Evolutionary conservation across 1,140 invertebrate genomes (phyloP).

Genomic region (Drosophila pruinosa): DNA sequence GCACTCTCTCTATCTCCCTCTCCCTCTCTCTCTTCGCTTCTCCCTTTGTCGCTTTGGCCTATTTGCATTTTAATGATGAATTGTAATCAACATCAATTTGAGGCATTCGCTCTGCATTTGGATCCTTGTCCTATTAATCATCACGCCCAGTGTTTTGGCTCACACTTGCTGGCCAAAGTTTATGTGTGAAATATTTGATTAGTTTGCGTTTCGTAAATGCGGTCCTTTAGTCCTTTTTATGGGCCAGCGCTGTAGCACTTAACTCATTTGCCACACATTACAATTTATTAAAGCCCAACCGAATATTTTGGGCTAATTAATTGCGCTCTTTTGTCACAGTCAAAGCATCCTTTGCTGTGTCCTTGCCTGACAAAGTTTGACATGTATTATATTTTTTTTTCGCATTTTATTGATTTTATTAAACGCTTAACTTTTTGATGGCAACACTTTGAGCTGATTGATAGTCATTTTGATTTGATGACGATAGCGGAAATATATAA

Average conservation of each 20-base stretch:
- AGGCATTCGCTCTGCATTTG: conserved; percentile 3
- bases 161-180: not conserved
- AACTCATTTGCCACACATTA: not conserved
- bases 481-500: too few relatives aligned
- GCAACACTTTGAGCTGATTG: not conserved
- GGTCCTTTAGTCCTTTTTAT: conserved; percentile 13
- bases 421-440: not conserved
- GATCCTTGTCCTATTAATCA: conserved; percentile 38
- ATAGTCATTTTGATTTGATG: not conserved
- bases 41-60: conserved; percentile 28
- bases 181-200: conserved; percentile 19
- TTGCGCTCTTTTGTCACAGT: not conserved
- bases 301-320: not conserved
- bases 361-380: not conserved
- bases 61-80: conserved; percentile 71
- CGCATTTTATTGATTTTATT: not conserved
- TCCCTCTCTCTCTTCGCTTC: not conserved
- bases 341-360: not conserved
- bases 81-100: conserved; percentile 74
- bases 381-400: too few relatives aligned
- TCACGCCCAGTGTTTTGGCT: conserved; percentile 22
- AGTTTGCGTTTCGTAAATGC: conserved; percentile 2
- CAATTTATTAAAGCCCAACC: conserved; percentile 11
- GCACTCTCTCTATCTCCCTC: not conserved
- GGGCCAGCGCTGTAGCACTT: not conserved